Evolutionary conservation across 1,140 invertebrate species (phyloP).

Genomic region (Ceratoteleas bidentatus): DNA sequence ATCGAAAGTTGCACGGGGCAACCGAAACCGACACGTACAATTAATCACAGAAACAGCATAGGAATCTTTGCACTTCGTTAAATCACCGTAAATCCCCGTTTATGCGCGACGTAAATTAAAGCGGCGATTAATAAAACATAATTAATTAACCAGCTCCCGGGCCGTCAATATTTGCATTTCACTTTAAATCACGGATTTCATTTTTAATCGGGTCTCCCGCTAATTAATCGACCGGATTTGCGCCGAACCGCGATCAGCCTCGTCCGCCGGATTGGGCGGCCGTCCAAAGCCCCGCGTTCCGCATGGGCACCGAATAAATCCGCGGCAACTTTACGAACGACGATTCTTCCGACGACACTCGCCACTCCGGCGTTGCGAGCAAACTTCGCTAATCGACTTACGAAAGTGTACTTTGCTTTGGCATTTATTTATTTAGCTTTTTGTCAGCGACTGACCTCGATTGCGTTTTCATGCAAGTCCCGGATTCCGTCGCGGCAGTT

Average conservation of each 20-base stretch:
- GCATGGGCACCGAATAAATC: conserved; percentile 63
- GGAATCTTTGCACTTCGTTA: conserved; percentile 23
- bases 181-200: conserved; percentile 15
- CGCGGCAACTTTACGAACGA: conserved; percentile 53
- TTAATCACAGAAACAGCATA: neutral
- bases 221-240: conserved; percentile 30
- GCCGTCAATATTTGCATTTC: conserved; percentile 30
- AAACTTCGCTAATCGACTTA: conserved; percentile 66
- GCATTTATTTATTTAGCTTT: conserved; percentile 66
- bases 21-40: neutral
- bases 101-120: conserved; percentile 14
- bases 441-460: conserved; percentile 54
- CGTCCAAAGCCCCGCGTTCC: conserved; percentile 48
- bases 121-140: conserved; percentile 27
- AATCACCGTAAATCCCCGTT: conserved; percentile 23
- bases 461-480: conserved; percentile 50
- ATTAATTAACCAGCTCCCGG: conserved; percentile 21
- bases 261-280: conserved; percentile 45
- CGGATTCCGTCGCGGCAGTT: conserved; percentile 20
- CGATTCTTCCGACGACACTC: conserved; percentile 61
- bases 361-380: conserved; percentile 43
- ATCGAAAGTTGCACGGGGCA: no score
- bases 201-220: conserved; percentile 6
- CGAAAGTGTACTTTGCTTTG: conserved; percentile 64
- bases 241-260: conserved; percentile 41